Base-by-base conservation (phyloP, 2,797 vertebrate species). In the Lagocephalus sceleratus region DNA sequence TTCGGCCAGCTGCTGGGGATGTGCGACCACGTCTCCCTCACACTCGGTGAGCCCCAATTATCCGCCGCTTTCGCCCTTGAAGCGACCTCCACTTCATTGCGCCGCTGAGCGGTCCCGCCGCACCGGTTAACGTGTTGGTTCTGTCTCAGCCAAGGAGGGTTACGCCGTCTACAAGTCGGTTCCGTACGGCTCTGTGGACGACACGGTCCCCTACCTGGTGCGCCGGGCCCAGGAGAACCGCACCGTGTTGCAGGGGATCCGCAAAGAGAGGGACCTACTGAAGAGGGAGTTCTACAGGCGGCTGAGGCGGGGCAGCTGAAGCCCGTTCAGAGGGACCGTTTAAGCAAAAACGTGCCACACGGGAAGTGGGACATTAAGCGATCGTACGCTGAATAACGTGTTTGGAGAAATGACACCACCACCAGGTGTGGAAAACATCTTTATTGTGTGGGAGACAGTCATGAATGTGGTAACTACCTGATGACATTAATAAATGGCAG, bases 1-100 rank as follows among this genome's bases (percentile, higher is more conserved):
- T 97, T 95, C 3, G 94, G 94, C 47, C 95, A 97, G 86, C 89
- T 97, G 62, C 85, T 97, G 67, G 95, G 94, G 23, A 97, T 97
- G 95, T 95, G 94, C 70, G 95, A 97, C 69, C 94, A 96, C 0
- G 90, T 97, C 52, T 97, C 95, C 52, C 90, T 97, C 62, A 94
- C 93, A 2, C 60, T 97, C 14, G 95, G 94, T 95, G 83, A 85
- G 92, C 43, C 10, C 5, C 2, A 15, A 17, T 15, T 35, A 12
- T 35, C 14, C 32, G 32, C 6, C 32, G 14, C 32, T 2, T 35
- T 35, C 7, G 32, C 14, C 32, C 14, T 7, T 2, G 32, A 35
- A 35, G 32, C n/a, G n/a, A n/a, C n/a, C n/a, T n/a, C n/a, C n/a
- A n/a, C n/a, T n/a, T n/a, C n/a, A n/a, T n/a, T n/a, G n/a, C n/a